A percentile compares a stretch with the other conserved stretches of the same genome.
Conservation (phyloP, 2,888 invertebrate species). For the Chorisops tibialis region DNA sequence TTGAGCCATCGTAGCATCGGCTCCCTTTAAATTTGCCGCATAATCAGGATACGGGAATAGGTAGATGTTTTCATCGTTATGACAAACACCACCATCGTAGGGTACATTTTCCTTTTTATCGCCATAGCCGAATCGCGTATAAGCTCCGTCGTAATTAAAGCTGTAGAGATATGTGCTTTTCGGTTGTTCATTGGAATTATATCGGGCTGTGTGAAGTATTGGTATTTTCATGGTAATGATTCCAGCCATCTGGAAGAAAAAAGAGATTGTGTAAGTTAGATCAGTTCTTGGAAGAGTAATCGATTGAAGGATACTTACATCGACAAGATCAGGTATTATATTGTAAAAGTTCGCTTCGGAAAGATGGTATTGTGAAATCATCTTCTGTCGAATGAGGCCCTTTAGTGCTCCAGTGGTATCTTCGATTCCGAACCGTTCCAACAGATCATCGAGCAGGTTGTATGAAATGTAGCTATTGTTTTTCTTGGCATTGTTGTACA, state of each 20-base stretch:
- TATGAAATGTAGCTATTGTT: constrained; percentile 20
- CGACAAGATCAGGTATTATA: constrained; percentile 27
- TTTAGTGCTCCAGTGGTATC: constrained; percentile 18
- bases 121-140: constrained; percentile 30
- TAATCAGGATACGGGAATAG: constrained; percentile 53
- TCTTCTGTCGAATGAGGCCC: constrained; percentile 2
- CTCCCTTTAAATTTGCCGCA: constrained; percentile 42
- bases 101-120: constrained; percentile 15
- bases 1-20: constrained; percentile 49
- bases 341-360: constrained; percentile 22
- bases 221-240: constrained; percentile 27
- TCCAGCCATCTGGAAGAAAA: constrained; percentile 24
- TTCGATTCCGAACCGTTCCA: constrained; percentile 23
- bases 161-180: constrained; percentile 24
- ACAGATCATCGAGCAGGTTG: constrained; percentile 22
- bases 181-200: constrained; percentile 4
- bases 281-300: background rate
- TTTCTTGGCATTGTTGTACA: constrained; percentile 9
- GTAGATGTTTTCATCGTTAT: constrained; percentile 60
- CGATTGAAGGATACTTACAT: constrained; percentile 24
- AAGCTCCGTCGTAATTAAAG: constrained; percentile 27
- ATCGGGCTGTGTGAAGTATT: constrained; percentile 4
- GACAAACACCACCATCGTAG: constrained; percentile 52
- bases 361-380: constrained; percentile 10
- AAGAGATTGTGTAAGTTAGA: background rate